These are phyloP conservation scores for Pseudomugil gertrudae DNA, from an alignment of 2,797 vertebrate genomes.

Conservation along the genomic window DNA sequence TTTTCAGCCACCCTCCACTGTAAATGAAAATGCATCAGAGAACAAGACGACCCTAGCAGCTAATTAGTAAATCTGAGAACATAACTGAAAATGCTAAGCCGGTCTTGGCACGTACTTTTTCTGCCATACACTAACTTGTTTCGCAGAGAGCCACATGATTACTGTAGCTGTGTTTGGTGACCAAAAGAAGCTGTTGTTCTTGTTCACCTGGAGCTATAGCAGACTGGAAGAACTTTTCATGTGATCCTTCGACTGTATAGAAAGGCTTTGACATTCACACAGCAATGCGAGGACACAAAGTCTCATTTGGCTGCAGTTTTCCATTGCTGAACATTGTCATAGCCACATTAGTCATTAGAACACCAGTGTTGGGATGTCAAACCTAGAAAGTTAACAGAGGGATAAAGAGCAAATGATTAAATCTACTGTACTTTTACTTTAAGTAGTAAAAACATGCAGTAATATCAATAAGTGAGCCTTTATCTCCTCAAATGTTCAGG, in stretches of 20 bases:
- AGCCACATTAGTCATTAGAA: neutral
- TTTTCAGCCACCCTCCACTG: neutral
- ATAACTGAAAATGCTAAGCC: neutral
- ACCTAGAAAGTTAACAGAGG: neutral
- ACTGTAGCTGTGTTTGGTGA: conserved; percentile 33
- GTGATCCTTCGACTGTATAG: conserved; percentile 59
- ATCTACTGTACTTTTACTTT: neutral
- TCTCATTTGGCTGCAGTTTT: neutral
- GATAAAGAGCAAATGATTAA: neutral
- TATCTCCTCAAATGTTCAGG: neutral
- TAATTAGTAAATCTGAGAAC: neutral
- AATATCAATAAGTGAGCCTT: neutral
- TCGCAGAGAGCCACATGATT: conserved; percentile 63
- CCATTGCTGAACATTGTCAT: neutral
- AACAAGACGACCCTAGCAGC: neutral
- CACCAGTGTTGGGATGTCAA: too few relatives aligned
- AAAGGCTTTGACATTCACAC: conserved; percentile 35
- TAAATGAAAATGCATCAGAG: neutral
- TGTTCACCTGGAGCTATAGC: conserved; percentile 72
- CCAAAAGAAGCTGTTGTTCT: conserved; percentile 71
- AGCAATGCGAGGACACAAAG: neutral
- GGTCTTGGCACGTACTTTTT: conserved; percentile 10
- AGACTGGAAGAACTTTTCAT: conserved; percentile 58
- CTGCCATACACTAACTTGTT: conserved; percentile 15
- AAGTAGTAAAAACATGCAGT: neutral